Evolutionary conservation across 2,797 vertebrate species (phyloP).

Genomic region (Danio albolineatus): DNA sequence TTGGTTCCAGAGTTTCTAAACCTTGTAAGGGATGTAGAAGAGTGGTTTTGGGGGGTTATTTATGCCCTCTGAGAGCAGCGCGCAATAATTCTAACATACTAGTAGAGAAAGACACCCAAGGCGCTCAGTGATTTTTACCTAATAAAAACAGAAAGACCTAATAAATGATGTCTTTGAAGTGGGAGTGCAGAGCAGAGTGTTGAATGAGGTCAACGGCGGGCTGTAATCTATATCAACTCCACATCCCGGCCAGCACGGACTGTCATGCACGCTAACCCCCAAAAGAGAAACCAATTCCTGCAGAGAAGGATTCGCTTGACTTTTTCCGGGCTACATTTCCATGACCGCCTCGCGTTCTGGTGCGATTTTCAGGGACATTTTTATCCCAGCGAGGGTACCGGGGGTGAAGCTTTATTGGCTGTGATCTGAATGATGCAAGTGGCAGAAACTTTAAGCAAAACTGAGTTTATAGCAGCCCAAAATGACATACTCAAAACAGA

Average conservation of each 20-base stretch:
- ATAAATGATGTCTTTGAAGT: constrained; percentile 56
- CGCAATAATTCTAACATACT: constrained; percentile 32
- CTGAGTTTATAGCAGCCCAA: constrained; percentile 27
- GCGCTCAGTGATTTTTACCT: constrained; percentile 51
- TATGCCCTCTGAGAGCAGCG: constrained; percentile 34
- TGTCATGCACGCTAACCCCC: constrained; percentile 10
- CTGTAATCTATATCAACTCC: constrained; percentile 35
- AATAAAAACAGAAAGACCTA: constrained; percentile 58
- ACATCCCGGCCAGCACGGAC: neutral
- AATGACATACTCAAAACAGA: constrained; percentile 32
- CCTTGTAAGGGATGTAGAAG: neutral
- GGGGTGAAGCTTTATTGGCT: constrained; percentile 45
- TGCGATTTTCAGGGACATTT: constrained; percentile 17
- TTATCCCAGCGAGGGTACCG: neutral
- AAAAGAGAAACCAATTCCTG: neutral
- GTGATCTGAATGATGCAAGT: constrained; percentile 57
- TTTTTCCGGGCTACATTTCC: neutral
- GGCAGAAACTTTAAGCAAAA: constrained; percentile 53
- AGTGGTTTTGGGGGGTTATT: constrained; percentile 15
- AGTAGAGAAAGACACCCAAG: constrained; percentile 33
- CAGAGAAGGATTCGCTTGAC: constrained; percentile 4
- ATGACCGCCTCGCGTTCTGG: neutral
- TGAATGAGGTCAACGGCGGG: constrained; percentile 53
- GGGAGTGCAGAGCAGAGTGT: constrained; percentile 30
- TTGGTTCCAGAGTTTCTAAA: constrained; percentile 6